These are phyloP conservation scores for Perdita meconis DNA, from an alignment of 2,888 invertebrate genomes.

Conservation along the genomic window DNA sequence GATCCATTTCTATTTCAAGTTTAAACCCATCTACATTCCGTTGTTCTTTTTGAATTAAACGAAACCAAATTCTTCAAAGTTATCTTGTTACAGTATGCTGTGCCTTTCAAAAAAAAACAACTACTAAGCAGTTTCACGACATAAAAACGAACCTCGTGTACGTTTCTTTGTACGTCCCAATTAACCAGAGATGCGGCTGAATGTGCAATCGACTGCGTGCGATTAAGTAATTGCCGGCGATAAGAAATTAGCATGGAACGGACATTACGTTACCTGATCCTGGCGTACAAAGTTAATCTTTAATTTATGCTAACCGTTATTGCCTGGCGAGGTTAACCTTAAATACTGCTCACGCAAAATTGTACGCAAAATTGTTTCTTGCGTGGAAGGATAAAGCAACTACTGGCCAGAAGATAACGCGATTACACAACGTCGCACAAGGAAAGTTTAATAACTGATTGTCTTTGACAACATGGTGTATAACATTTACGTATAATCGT, in stretches of 20 bases:
- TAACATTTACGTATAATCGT: not conserved
- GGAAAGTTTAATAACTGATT: slow-evolving; percentile 20
- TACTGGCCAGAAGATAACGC: slow-evolving; percentile 30
- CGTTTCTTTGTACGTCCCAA: slow-evolving; percentile 34
- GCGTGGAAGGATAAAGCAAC: slow-evolving; percentile 58
- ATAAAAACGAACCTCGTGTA: slow-evolving; percentile 10
- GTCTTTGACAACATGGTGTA: not conserved
- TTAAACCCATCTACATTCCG: no score
- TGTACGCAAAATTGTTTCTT: slow-evolving; percentile 58
- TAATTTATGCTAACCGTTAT: slow-evolving; percentile 71
- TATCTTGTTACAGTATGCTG: not conserved
- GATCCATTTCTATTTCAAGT: no score
- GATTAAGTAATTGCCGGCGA: slow-evolving; percentile 66
- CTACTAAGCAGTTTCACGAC: not conserved
- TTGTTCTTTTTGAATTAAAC: not conserved
- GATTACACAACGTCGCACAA: not conserved
- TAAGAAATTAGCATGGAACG: slow-evolving; percentile 68
- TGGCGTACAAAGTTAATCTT: slow-evolving; percentile 56
- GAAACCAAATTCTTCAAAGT: not conserved
- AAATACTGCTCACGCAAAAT: slow-evolving; percentile 63
- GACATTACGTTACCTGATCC: slow-evolving; percentile 58
- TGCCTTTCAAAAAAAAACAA: not conserved
- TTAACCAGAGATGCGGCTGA: slow-evolving; percentile 38
- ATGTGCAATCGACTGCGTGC: slow-evolving; percentile 38
- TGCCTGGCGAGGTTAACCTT: slow-evolving; percentile 57